phyloP scores from a whole-genome alignment of 2,113 vertebrate species.

The Solenodon paradoxus region DNA sequence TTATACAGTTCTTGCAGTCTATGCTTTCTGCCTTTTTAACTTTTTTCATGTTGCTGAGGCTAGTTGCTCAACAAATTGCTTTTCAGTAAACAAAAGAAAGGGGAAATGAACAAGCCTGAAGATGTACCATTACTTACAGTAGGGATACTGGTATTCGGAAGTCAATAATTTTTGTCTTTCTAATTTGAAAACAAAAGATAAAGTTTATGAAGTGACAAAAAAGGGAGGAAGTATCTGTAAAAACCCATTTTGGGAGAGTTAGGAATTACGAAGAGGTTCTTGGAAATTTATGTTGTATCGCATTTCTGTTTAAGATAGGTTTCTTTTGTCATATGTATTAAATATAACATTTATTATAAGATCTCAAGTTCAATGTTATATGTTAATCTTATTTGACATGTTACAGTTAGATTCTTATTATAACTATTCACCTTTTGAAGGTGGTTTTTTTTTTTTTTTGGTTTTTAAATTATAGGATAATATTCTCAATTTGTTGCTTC shows the following conservation, averaged over 20 bases:
- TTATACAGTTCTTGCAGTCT: not conserved
- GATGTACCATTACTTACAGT: not conserved
- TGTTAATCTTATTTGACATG: not conserved
- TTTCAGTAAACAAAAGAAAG: not conserved
- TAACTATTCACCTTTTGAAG: not conserved
- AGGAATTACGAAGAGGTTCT: not conserved
- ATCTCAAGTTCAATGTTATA: not conserved
- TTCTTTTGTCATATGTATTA: not conserved
- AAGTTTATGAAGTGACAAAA: not conserved
- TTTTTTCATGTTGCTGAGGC: not conserved
- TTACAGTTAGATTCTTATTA: not conserved
- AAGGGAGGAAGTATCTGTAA: not conserved
- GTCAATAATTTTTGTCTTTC: not conserved
- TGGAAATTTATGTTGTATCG: not conserved
- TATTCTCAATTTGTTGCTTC: not conserved
- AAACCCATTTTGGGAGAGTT: not conserved
- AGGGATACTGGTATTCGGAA: not conserved
- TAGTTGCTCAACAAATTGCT: conserved; percentile 5
- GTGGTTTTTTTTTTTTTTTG: not conserved
- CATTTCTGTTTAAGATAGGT: not conserved
- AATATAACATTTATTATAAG: not conserved
- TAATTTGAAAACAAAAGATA: not conserved
- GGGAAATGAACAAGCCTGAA: not conserved
- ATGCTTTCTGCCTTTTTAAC: not conserved
- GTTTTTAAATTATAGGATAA: not conserved